Percentiles rank a stretch among this genome's conserved stretches.
These are phyloP conservation scores for Hirundichthys speculiger DNA, from an alignment of 2,113 vertebrate genomes.

Conservation along the genomic window DNA sequence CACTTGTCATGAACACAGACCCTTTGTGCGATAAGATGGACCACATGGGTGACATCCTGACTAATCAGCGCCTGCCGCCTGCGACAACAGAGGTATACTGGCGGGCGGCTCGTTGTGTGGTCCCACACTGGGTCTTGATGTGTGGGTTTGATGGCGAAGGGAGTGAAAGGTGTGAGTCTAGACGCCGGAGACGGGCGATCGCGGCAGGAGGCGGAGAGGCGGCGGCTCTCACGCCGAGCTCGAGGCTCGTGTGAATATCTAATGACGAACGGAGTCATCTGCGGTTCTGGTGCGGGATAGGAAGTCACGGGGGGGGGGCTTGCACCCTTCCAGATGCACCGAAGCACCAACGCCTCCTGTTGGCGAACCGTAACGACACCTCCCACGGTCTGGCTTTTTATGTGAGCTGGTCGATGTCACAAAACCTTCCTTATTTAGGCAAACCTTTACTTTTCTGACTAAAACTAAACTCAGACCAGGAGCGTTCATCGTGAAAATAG, in stretches of 20 bases:
- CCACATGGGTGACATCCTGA: conserved; percentile 70
- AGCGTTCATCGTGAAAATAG: conserved; percentile 33
- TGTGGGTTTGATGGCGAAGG: conserved; percentile 47
- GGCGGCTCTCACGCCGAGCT: conserved; percentile 57
- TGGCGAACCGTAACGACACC: conserved; percentile 74
- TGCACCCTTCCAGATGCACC: conserved; percentile 70
- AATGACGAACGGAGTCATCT: conserved; percentile 75
- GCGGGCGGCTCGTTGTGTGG: conserved; percentile 64
- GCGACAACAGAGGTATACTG: conserved; percentile 64
- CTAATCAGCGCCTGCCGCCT: conserved; percentile 77
- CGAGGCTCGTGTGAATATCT: conserved; percentile 65
- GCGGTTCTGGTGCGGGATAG: conserved; percentile 54
- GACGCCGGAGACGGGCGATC: conserved; percentile 32
- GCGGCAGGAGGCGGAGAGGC: conserved; percentile 37
- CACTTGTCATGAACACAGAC: conserved; percentile 53
- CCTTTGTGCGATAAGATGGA: conserved; percentile 59
- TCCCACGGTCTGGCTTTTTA: conserved; percentile 57
- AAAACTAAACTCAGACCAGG: conserved; percentile 5
- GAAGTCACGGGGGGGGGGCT: conserved; percentile 67
- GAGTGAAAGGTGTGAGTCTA: conserved; percentile 54
- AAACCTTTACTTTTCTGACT: conserved; percentile 11
- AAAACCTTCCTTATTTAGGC: conserved; percentile 30
- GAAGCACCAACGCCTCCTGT: conserved; percentile 68
- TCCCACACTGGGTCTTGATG: conserved; percentile 60
- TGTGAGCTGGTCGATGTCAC: conserved; percentile 18